Evolutionary conservation across 2,113 vertebrate species (phyloP), one percentile per base, ranked within the genome.

Genomic region (Corythaixoides concolor): DNA sequence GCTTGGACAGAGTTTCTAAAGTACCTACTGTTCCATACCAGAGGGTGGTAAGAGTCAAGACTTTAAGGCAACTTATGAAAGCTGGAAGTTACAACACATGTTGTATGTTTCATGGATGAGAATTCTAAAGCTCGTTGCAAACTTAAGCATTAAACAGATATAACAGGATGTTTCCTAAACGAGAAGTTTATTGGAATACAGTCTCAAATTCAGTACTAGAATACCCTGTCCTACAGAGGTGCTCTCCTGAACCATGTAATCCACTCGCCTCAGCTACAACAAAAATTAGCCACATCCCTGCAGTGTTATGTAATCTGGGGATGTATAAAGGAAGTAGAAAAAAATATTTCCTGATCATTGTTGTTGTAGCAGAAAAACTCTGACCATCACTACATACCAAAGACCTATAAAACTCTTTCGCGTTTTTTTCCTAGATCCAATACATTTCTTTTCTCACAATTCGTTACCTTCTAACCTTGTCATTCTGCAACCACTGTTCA

Each of bases 331-430:
- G 23, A 68, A 69, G 15, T 11, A 62, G 30, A 35, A 84, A 64
- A 64, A 63, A 33, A 33, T 4, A 30, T 18, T 80, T 72, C 56
- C 15, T 53, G 22, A 69, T n/a, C n/a, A n/a, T 15, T 41, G 43
- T 32, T 59, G 8, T 0, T 47, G 17, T 32, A 84, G 45, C 56
- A 77, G 33, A 11, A 89, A 45, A 77, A 0, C 1, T 3, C 19
- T 55, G 35, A 89, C 24, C 37, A 47, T 12, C 20, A 43, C 32
- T 37, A 41, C 9, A 37, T 12, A 67, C 4, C 0, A 0, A 78
- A 73, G 33, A 83, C 10, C 10, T 26, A 66, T 1, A 7, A 27
- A 88, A 27, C 18, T 33, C 49, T 15, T n/a, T 28, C 3, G 3
- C 3, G 6, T 1, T 1, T 32, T 77, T 77, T 84, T 72, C 11